Conservation (phyloP, 1,140 invertebrate genomes). For the Bicyclus anynana region DNA sequence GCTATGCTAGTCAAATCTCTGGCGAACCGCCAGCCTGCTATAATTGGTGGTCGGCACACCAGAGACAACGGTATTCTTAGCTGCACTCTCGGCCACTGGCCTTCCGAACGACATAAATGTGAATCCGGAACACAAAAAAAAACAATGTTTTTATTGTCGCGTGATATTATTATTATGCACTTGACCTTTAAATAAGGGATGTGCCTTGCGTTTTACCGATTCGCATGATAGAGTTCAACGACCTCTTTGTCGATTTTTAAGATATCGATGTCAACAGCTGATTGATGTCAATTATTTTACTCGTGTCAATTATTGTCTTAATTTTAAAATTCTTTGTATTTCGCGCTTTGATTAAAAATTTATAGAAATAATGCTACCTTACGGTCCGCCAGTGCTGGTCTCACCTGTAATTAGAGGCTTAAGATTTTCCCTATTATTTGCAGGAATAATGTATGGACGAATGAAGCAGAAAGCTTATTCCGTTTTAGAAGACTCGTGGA, state of each 20-base stretch:
- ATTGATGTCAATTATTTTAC: conserved; percentile 10
- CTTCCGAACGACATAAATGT: conserved; percentile 55
- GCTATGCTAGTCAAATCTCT: conserved; percentile 42
- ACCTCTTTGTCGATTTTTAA: conserved; percentile 10
- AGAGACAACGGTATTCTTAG: conserved; percentile 71
- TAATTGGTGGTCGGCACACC: conserved; percentile 69
- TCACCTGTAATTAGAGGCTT: conserved; percentile 60
- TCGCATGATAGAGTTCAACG: conserved; percentile 19
- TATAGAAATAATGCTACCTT: conserved; percentile 31
- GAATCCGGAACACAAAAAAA: conserved; percentile 49
- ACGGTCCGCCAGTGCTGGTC: conserved; percentile 51
- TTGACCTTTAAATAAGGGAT: conserved; percentile 66
- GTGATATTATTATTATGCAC: conserved; percentile 41
- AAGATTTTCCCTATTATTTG: conserved; percentile 50
- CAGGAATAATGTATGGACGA: conserved; percentile 57
- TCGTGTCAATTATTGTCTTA: too few species aligned
- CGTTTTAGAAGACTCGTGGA: conserved; percentile 36
- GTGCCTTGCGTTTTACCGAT: conserved; percentile 28
- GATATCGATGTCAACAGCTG: conserved; percentile 22
- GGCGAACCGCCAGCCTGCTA: conserved; percentile 68
- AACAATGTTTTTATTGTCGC: conserved; percentile 36
- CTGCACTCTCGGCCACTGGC: conserved; percentile 68
- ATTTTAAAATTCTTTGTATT: background rate
- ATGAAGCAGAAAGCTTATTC: conserved; percentile 47
- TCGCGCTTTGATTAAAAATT: background rate